phyloP scores from a whole-genome alignment of 2,888 invertebrate genomes.

The Cactoblastis cactorum region DNA sequence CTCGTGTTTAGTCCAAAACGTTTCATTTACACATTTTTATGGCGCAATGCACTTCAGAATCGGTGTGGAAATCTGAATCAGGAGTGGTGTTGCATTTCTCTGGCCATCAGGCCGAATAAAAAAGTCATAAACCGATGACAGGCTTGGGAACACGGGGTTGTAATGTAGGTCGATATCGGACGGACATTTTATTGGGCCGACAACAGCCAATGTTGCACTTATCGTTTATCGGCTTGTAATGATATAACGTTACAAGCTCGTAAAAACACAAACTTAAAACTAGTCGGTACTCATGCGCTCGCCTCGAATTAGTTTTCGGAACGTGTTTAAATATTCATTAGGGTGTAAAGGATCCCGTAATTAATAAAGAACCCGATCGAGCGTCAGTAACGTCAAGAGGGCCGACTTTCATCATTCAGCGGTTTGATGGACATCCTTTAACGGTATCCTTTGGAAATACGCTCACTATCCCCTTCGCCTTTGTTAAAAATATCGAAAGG shows the following conservation, averaged over 20 bases:
- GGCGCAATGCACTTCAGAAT: constrained; percentile 49
- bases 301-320: constrained; percentile 47
- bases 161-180: constrained; percentile 61
- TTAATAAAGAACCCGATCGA: constrained; percentile 55
- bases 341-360: constrained; percentile 54
- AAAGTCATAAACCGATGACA: constrained; percentile 74
- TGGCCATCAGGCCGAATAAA: constrained; percentile 68
- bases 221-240: constrained; percentile 68
- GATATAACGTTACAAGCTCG: constrained; percentile 67
- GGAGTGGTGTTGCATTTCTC: constrained; percentile 72
- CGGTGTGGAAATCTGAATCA: constrained; percentile 59
- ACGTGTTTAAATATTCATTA: constrained; percentile 56
- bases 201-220: constrained; percentile 65
- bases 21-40: constrained; percentile 53
- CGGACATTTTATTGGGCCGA: constrained; percentile 61
- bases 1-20: constrained; percentile 41
- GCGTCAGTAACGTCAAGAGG: constrained; percentile 42
- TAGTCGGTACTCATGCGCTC: constrained; percentile 37
- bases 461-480: constrained; percentile 29
- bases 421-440: constrained; percentile 33
- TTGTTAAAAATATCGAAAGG: constrained; percentile 43
- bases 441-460: constrained; percentile 44
- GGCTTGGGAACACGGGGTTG: constrained; percentile 70
- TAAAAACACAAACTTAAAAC: constrained; percentile 62
- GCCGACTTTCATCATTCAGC: constrained; percentile 36